Base-by-base conservation (phyloP, 92 coral and sea anemone genomes). In the Siderastrea radians region DNA sequence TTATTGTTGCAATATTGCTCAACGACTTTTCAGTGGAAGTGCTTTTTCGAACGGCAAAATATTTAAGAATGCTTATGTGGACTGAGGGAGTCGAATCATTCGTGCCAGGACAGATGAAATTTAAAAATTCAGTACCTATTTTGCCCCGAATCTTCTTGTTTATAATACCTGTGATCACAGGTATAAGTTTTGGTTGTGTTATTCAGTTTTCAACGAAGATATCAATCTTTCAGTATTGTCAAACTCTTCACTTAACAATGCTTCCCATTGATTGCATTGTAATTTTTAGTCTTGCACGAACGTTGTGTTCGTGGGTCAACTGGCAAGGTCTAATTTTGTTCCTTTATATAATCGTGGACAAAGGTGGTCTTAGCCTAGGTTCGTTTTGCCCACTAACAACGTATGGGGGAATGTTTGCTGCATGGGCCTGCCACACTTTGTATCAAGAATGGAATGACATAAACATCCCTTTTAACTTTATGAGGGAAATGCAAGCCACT, bases 21-120 rank as follows among this genome's bases (percentile, higher is more conserved):
- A 19, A 1, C 7, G 15, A 13, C 15, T 43, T 57, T 17, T 16
- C 19, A 1, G 2, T 7, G 48, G 10, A 49, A 17, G 50, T 64
- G 12, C 26, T 49, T 10, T 63, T 11, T 11, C 72, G 62, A 3
- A 6, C 3, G 43, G 11, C 1, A 1, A 63, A 78, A 16, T 48
- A 78, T 48, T 17, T 49, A 7, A 47, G 49, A 10, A 2, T n/a
- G 16, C 14, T 2, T 4, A 4, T 38, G 12, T 49, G 59, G 48
- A 46, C 47, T 4, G 48, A 9, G 26, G 44, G 44, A 8, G 26
- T n/a, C 13, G 72, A 64, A 17, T 64, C 83, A 26, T 9, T 14
- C 0, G 47, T 79, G 16, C 83, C 83, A 1, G 83, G 83, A n/a
- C 83, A 79, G 55, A 17, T 3, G 13, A 79, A 4, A 63, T 64